Evolutionary conservation across 1,140 invertebrate genomes (phyloP).

Genomic region (Tyrophagus putrescentiae): DNA sequence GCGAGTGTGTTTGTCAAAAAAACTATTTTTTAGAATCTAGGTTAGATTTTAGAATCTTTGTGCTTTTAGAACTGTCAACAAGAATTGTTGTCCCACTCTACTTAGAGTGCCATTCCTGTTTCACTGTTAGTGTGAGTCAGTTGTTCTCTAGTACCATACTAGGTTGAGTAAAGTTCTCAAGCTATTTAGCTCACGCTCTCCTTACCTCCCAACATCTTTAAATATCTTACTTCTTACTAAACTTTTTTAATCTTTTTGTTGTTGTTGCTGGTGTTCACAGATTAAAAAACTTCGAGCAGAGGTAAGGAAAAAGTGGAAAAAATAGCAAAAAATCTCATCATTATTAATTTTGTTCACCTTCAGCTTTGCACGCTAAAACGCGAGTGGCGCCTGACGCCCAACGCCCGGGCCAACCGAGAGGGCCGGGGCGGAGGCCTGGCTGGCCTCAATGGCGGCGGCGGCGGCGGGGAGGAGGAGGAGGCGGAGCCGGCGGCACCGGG

Average conservation of each 20-base stretch:
- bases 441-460: conserved; percentile 27
- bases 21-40: neutral
- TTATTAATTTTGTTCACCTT: neutral
- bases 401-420: conserved; percentile 19
- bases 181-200: no score
- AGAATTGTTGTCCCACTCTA: no score
- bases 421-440: neutral
- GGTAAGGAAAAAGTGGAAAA: conserved; percentile 2
- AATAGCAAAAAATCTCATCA: neutral
- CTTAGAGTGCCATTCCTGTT: no score
- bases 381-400: conserved; percentile 45
- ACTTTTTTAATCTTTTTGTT: conserved; percentile 2
- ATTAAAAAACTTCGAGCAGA: conserved; percentile 9
- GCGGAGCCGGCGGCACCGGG: no score
- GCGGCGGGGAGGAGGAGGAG: conserved; percentile 24
- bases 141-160: no score
- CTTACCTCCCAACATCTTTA: no score
- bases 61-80: no score
- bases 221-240: no score
- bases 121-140: no score
- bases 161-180: no score
- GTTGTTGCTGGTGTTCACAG: conserved; percentile 24
- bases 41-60: no score
- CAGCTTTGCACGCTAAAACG: conserved; percentile 67
- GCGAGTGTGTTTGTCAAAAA: conserved; percentile 53